Evolutionary conservation across 2,888 invertebrate species (phyloP), one percentile per base, ranked within the genome.

Genomic region (Acronicta alni): DNA sequence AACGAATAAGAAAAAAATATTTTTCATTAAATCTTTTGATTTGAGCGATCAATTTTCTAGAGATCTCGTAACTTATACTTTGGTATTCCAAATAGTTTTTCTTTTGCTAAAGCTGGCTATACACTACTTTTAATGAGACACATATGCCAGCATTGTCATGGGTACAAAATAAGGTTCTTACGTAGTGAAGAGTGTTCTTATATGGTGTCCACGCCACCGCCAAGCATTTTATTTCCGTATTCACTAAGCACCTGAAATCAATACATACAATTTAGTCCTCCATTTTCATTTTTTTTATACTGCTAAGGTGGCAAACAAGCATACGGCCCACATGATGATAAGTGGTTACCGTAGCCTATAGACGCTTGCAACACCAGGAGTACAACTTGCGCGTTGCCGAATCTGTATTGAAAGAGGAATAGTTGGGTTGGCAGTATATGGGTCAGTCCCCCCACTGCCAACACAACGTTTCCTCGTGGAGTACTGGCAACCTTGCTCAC

Each of bases 211-310:
- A 91, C 88, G 32, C 93, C 93, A 9, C 89, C 91, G 64, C 97
- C 97, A 82, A 97, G 96, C 78, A 98, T 95, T 92, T 97, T 97
- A 72, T 97, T 96, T 66, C 97, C 97, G 86, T 98, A 98, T 86
- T 97, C 95, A 87, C 97, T 96, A 77, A 98, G 95, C 82, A 97
- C 96, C 97, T 97, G 94, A 48, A 95, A 95, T 67, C 68, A 73
- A 82, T 77, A 41, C n/a, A 16, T 3, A 75, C 9, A 52, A 49
- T 9, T 54, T 14, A 17, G n/a, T n/a, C 1, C 35, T n/a, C 35
- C 35, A 35, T 35, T 35, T 1, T n/a, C 14, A 0, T 35, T 30
- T 32, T 7, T n/a, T n/a, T n/a, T n/a, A n/a, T n/a, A n/a, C n/a
- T n/a, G n/a, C n/a, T n/a, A n/a, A n/a, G n/a, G n/a, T n/a, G n/a